Base-by-base conservation (phyloP, 2,888 invertebrate species). In the Napeogenes sylphis region DNA sequence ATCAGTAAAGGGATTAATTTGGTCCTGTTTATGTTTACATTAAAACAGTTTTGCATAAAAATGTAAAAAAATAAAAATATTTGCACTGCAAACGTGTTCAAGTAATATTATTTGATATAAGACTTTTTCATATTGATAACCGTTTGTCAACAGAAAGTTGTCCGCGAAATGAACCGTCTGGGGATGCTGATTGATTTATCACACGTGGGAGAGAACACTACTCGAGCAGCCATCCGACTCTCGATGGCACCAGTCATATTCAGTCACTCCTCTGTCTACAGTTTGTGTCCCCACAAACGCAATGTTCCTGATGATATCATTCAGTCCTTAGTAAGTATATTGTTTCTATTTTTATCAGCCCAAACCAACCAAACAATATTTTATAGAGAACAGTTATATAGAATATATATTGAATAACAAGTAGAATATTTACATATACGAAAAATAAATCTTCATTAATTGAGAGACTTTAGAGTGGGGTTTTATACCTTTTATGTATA, bases 131-230 rank as follows among this genome's bases (percentile, higher is more conserved):
- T 45, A 51, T 59, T 56, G 51, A 59, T 38, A 33, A 51, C 12
- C 42, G 57, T 67, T 81, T 80, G 79, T 77, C 72, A 61, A 70
- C 89, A 93, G 93, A 93, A 92, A 85, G 93, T 95, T 64, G 92
- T 95, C 2, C 91, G 91, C 64, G 95, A 95, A 84, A 95, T 95
- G 95, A 95, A 95, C 83, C 92, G 95, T 0, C 88, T 95, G 21
- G 95, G 95, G 0, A 95, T 95, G 95, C 83, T 95, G 74, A 93
- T 95, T 58, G 95, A 95, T 75, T 81, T 94, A 70, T 93, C 94
- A 0, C 94, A 95, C 81, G 95, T 94, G 12, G 93, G 94, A 0
- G 92, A 93, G 62, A 91, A 92, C 70, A 94, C 94, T 3, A 94
- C 94, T 89, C 79, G 92, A 6, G 94, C 94, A 47, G 94, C 94